Evolutionary conservation across 2,888 invertebrate species (phyloP).

Genomic region (Eilema depressum): DNA sequence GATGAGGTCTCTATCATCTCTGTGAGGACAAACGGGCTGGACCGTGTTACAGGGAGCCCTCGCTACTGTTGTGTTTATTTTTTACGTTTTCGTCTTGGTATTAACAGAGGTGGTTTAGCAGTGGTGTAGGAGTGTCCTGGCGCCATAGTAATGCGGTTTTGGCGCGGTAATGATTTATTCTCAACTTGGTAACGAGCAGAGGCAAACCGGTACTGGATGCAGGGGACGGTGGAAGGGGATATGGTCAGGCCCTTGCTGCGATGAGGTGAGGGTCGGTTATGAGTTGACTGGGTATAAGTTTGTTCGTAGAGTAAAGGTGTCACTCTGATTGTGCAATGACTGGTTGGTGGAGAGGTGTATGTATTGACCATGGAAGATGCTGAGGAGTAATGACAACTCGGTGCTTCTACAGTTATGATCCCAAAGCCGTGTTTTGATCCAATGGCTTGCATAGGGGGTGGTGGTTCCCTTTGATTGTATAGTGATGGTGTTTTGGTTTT

Average conservation of each 20-base stretch:
- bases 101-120: background rate
- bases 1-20: too few relatives aligned
- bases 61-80: too few relatives aligned
- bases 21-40: too few relatives aligned
- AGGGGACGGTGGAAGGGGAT: background rate
- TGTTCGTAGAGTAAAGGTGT: background rate
- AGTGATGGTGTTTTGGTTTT: background rate
- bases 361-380: background rate
- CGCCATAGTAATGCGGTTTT: background rate
- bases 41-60: too few relatives aligned
- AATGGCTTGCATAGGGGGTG: background rate
- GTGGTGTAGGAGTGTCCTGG: background rate
- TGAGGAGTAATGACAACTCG: background rate
- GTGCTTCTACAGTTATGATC: background rate
- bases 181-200: background rate
- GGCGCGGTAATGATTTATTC: background rate
- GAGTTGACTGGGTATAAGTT: background rate
- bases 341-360: background rate
- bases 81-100: constrained; percentile 1
- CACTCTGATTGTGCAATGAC: background rate
- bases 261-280: background rate
- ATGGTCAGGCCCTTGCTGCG: background rate
- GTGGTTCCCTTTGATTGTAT: background rate
- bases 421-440: background rate
- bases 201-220: background rate